A percentile compares a stretch with the other conserved stretches of the same genome.
These are phyloP conservation scores for Metopolophium dirhodum DNA, from an alignment of 1,140 invertebrate genomes.

Conservation along the genomic window DNA sequence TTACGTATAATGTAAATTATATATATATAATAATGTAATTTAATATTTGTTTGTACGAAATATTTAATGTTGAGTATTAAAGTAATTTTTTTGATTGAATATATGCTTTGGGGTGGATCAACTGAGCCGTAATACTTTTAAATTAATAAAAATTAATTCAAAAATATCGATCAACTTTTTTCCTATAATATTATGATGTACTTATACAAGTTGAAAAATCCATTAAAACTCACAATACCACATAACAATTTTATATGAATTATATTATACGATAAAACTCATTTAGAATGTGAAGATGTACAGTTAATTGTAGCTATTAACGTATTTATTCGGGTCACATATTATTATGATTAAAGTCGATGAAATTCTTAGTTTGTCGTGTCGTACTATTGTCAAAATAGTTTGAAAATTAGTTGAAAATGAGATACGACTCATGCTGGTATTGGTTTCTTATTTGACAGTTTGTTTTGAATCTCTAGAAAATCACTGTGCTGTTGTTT, in stretches of 20 bases:
- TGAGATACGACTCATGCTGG: neutral
- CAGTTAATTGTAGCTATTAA: neutral
- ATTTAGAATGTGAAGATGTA: neutral
- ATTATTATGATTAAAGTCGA: neutral
- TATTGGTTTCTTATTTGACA: neutral
- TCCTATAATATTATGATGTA: neutral
- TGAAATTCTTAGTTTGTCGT: neutral
- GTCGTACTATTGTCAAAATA: neutral
- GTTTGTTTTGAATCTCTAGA: rapidly evolving
- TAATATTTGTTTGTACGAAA: neutral
- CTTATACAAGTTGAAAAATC: neutral
- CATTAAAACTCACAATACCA: neutral
- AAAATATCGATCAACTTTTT: neutral
- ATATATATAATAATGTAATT: neutral
- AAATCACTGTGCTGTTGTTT: neutral
- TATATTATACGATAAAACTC: neutral
- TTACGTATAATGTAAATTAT: neutral
- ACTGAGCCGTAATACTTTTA: neutral
- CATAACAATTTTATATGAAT: neutral
- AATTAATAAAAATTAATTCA: neutral
- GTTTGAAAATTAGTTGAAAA: neutral
- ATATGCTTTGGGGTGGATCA: neutral
- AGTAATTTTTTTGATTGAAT: neutral
- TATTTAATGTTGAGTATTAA: neutral
- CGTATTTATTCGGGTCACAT: neutral